A percentile compares a stretch with the other conserved stretches of the same genome.
These are phyloP conservation scores for Sebastes cheni DNA, from an alignment of 2,797 vertebrate genomes.

Conservation along the genomic window DNA sequence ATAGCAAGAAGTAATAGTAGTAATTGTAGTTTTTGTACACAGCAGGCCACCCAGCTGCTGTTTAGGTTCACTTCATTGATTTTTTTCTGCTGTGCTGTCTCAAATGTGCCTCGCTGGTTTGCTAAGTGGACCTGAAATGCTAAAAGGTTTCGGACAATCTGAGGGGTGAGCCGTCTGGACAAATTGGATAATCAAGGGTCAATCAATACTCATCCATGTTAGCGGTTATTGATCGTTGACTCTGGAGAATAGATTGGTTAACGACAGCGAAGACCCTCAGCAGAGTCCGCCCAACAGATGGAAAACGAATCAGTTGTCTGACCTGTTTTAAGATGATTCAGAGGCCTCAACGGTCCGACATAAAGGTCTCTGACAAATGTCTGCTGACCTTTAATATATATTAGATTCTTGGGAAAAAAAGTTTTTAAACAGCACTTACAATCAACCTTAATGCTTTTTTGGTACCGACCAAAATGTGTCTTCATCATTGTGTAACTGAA, in stretches of 20 bases:
- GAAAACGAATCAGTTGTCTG: constrained; percentile 44
- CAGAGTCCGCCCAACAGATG: neutral
- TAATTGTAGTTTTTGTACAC: neutral
- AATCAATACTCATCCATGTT: constrained; percentile 34
- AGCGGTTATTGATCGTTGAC: constrained; percentile 57
- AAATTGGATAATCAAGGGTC: constrained; percentile 54
- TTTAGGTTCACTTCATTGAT: constrained; percentile 14
- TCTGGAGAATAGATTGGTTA: constrained; percentile 33
- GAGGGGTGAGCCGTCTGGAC: neutral
- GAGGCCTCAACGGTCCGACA: constrained; percentile 9
- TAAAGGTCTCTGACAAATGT: constrained; percentile 31
- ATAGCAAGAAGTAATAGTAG: neutral
- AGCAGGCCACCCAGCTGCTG: neutral
- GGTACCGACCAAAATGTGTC: neutral
- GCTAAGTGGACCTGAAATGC: constrained; percentile 45
- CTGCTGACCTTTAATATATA: constrained; percentile 40
- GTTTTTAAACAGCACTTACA: neutral
- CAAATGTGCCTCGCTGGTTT: neutral
- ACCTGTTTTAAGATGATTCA: constrained; percentile 48
- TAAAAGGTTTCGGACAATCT: constrained; percentile 34
- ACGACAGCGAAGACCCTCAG: constrained; percentile 32
- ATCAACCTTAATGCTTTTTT: neutral
- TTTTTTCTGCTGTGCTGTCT: neutral
- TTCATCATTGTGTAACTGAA: neutral
- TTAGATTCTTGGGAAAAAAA: neutral